Percentiles rank a stretch among this genome's conserved stretches.
phyloP scores from a whole-genome alignment of 1,140 invertebrate species.

The Drosophila virilis region DNA sequence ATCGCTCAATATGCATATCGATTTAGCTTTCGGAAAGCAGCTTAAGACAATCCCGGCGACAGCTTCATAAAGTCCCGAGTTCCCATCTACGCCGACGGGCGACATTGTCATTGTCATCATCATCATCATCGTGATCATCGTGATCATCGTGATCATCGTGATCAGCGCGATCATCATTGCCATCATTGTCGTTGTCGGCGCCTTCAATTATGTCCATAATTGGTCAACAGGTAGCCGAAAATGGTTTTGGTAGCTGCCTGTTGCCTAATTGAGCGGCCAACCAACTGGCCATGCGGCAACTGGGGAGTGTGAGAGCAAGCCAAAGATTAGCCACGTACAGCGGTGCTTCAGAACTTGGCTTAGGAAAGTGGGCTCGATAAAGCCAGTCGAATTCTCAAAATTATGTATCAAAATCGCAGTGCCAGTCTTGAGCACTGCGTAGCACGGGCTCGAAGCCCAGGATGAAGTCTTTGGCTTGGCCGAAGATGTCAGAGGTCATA shows the following conservation, averaged over 20 bases:
- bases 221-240: conserved; percentile 80
- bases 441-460: too few relatives aligned
- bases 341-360: conserved; percentile 4
- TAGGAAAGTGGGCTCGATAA: background rate
- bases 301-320: conserved; percentile 22
- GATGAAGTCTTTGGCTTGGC: too few relatives aligned
- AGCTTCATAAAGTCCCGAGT: conserved; percentile 57
- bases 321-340: conserved; percentile 19
- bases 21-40: conserved; percentile 50
- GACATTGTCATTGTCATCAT: conserved; percentile 27
- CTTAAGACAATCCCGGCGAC: conserved; percentile 55
- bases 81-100: conserved; percentile 43
- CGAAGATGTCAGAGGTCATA: too few relatives aligned
- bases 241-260: conserved; percentile 51
- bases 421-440: too few relatives aligned
- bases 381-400: too few relatives aligned
- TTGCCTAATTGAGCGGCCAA: conserved; percentile 47
- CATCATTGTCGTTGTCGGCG: conserved; percentile 52
- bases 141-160: background rate
- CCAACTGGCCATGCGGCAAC: conserved; percentile 5
- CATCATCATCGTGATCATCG: conserved; percentile 5
- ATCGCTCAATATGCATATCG: conserved; percentile 78
- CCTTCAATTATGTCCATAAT: conserved; percentile 81
- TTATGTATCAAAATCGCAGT: too few relatives aligned
- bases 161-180: background rate